Evolutionary conservation across 2,888 invertebrate genomes (phyloP).

Genomic region (Rhagium mordax): DNA sequence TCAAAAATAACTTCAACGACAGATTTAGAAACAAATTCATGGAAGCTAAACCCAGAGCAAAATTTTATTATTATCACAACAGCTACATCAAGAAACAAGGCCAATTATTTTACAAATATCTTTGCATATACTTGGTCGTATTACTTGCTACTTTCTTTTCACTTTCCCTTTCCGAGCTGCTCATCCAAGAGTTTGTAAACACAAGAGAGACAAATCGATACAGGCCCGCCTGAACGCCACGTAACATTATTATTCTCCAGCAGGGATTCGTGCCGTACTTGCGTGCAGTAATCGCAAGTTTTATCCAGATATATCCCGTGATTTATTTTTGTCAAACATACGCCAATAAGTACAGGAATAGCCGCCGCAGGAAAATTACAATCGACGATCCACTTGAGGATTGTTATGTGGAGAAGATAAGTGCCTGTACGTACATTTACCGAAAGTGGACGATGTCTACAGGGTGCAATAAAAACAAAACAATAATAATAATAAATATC

Average conservation of each 20-base stretch:
- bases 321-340: conserved; percentile 20
- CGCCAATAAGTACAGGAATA: conserved; percentile 7
- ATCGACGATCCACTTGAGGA: background rate
- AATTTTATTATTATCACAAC: too few relatives aligned
- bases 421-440: too few relatives aligned
- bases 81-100: too few relatives aligned
- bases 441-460: too few relatives aligned
- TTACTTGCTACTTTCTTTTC: background rate
- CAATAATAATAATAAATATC: too few relatives aligned
- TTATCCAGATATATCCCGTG: background rate
- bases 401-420: background rate
- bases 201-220: background rate
- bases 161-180: background rate
- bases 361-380: background rate
- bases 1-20: too few relatives aligned
- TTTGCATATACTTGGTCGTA: too few relatives aligned
- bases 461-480: too few relatives aligned
- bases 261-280: background rate
- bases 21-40: too few relatives aligned
- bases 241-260: background rate
- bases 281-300: background rate
- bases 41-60: too few relatives aligned
- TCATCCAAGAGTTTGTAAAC: background rate
- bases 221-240: background rate
- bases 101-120: too few relatives aligned